A percentile compares a stretch with the other conserved stretches of the same genome.
Evolutionary conservation across 2,113 vertebrate species (phyloP).

Genomic region (Symphodus melops): DNA sequence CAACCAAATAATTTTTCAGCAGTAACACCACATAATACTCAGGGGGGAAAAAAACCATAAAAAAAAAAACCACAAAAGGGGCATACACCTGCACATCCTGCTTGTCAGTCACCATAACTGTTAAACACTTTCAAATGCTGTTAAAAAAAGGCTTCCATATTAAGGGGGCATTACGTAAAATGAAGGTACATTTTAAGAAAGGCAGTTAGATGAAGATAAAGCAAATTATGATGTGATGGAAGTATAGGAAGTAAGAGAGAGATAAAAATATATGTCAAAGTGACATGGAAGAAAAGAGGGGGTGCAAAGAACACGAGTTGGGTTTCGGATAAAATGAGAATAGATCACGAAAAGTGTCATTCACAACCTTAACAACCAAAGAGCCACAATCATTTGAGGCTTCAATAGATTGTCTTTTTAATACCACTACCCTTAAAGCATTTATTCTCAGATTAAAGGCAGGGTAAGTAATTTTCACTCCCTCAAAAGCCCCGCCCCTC

Average conservation of each 20-base stretch:
- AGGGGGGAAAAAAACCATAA: too few relatives aligned
- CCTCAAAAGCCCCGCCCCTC: too few relatives aligned
- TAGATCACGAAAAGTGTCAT: constrained; percentile 14
- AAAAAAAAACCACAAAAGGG: not conserved
- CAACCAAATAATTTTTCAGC: constrained; percentile 7
- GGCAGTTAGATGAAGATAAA: not conserved
- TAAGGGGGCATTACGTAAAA: not conserved
- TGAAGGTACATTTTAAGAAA: not conserved
- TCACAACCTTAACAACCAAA: not conserved
- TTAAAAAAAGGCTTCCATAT: not conserved
- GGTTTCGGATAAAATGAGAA: constrained; percentile 40
- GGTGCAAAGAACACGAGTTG: not conserved
- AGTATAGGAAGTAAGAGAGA: not conserved
- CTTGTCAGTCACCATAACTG: not conserved
- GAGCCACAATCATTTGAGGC: not conserved
- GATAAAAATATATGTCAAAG: not conserved
- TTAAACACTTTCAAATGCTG: not conserved
- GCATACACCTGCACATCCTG: not conserved
- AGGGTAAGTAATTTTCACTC: too few relatives aligned
- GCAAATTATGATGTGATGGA: not conserved
- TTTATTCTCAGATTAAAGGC: not conserved
- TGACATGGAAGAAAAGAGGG: too few relatives aligned
- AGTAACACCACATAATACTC: constrained; percentile 8
- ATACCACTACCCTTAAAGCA: not conserved
- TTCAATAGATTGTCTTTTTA: not conserved